phyloP scores from a whole-genome alignment of 2,797 vertebrate genomes.

The Thalassophryne amazonica region DNA sequence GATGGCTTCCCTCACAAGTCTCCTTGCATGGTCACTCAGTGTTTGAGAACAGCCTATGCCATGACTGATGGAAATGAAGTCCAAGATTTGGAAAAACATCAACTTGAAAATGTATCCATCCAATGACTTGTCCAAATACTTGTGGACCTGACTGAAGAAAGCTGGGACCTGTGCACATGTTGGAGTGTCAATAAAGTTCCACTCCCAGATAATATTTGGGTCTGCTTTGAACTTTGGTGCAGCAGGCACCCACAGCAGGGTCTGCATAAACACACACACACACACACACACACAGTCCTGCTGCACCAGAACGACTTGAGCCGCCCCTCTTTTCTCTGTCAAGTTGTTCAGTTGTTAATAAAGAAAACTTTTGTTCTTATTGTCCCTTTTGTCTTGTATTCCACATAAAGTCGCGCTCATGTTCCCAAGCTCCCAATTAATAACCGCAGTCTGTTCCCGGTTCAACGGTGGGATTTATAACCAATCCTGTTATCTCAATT shows the following conservation, averaged over 20 bases:
- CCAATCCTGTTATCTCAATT: slow-evolving; percentile 17
- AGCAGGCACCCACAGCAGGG: slow-evolving; percentile 47
- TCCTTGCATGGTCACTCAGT: no score
- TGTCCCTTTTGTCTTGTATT: background rate
- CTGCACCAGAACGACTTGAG: slow-evolving; percentile 26
- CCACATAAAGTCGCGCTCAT: slow-evolving; percentile 3
- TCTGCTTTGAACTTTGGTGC: slow-evolving; percentile 50
- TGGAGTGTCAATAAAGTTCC: slow-evolving; percentile 43
- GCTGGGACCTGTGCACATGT: background rate
- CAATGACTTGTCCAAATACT: no score
- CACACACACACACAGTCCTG: slow-evolving; percentile 13
- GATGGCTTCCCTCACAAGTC: no score
- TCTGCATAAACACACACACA: slow-evolving; percentile 22
- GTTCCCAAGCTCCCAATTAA: slow-evolving; percentile 8
- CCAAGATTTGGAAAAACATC: no score
- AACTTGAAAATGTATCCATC: no score
- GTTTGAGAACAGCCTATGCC: no score
- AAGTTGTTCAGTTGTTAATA: no score
- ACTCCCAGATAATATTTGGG: slow-evolving; percentile 20
- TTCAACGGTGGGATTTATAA: slow-evolving; percentile 35
- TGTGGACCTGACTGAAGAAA: slow-evolving; percentile 11
- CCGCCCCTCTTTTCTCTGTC: slow-evolving; percentile 17
- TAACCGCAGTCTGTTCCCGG: slow-evolving; percentile 2
- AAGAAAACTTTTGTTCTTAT: no score
- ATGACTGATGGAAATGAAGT: no score